These are phyloP conservation scores for Brachyopa scutellaris DNA, from an alignment of 2,888 invertebrate species.

Conservation along the genomic window DNA sequence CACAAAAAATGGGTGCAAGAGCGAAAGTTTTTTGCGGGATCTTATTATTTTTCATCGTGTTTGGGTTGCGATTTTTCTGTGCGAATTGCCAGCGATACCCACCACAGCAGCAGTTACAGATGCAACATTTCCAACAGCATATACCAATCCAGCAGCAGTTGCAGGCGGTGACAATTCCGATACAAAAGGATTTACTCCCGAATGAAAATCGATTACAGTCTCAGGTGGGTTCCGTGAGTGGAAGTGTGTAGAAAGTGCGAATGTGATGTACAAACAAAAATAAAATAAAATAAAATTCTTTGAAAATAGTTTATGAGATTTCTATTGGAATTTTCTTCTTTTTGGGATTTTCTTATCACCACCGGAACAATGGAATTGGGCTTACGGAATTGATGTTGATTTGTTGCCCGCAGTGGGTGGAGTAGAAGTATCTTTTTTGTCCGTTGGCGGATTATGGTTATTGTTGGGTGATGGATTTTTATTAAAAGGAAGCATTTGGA, in stretches of 20 bases:
- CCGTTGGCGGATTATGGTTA: neutral
- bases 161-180: conserved; percentile 57
- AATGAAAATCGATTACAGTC: conserved; percentile 70
- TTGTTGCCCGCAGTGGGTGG: conserved; percentile 1
- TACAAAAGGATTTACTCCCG: conserved; percentile 69
- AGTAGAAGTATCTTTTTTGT: neutral
- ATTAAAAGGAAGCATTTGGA: neutral
- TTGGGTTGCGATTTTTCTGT: conserved; percentile 73
- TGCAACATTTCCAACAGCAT: conserved; percentile 56
- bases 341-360: conserved; percentile 9
- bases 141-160: conserved; percentile 50
- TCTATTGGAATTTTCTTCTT: neutral
- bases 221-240: conserved; percentile 55
- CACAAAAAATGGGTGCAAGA: conserved; percentile 73
- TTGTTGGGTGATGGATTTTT: conserved; percentile 8
- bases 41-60: conserved; percentile 71
- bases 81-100: conserved; percentile 72
- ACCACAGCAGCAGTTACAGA: conserved; percentile 49
- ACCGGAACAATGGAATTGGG: conserved; percentile 14
- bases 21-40: conserved; percentile 73
- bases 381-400: conserved; percentile 27
- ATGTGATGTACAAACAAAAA: neutral
- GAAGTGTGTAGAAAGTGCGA: neutral
- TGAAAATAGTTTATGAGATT: neutral
- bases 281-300: neutral